phyloP scores from a whole-genome alignment of 2,888 invertebrate species.

The Tortricodes alternella region DNA sequence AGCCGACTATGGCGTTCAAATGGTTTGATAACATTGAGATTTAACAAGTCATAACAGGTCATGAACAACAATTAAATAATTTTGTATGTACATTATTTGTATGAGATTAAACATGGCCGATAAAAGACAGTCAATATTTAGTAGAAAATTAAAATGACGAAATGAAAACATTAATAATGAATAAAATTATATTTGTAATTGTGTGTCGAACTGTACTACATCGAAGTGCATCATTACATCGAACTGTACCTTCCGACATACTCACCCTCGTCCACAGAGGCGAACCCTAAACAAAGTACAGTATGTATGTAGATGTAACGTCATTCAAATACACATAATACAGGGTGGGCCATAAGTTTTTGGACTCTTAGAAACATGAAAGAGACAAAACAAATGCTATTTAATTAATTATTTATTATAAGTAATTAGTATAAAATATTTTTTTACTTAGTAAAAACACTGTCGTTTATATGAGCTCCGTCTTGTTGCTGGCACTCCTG shows the following conservation, averaged over 20 bases:
- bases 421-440: too few relatives aligned
- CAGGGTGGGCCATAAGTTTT: not conserved
- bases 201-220: conserved; percentile 23
- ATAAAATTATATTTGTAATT: not conserved
- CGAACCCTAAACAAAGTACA: conserved; percentile 68
- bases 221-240: conserved; percentile 40
- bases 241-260: conserved; percentile 49
- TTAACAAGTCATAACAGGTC: not conserved
- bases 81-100: conserved; percentile 3
- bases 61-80: conserved; percentile 3
- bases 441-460: too few relatives aligned
- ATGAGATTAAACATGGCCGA: conserved; percentile 7
- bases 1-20: too few relatives aligned
- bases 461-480: too few relatives aligned
- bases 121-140: conserved; percentile 16
- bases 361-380: too few relatives aligned
- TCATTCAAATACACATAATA: conserved; percentile 24
- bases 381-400: too few relatives aligned
- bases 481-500: too few relatives aligned
- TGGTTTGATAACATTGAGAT: too few relatives aligned
- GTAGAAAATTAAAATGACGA: conserved; percentile 19
- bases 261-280: conserved; percentile 74
- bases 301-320: conserved; percentile 34
- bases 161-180: conserved; percentile 3
- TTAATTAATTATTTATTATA: too few relatives aligned